Evolutionary conservation across 2,888 invertebrate genomes (phyloP), one percentile per base, ranked within the genome.

Genomic region (Schizaphis graminum): DNA sequence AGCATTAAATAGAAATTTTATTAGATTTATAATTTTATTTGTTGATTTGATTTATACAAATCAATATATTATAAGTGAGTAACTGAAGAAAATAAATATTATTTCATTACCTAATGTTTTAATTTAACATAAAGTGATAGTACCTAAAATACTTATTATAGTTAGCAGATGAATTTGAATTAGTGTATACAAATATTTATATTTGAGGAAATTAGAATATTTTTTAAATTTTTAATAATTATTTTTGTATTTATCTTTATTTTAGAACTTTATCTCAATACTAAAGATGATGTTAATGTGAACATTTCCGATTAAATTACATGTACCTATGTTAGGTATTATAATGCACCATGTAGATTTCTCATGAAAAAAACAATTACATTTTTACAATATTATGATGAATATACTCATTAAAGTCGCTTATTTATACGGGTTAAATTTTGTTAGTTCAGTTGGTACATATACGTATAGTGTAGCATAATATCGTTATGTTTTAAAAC

Each of bases 391-490:
- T 86, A 84, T 11, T 86, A 84, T 11, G 91, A 57, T 85, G 26
- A 84, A 84, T 47, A 49, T n/a, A 35, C 91, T 85, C 44, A 91
- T 91, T 86, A 57, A 56, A 86, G 21, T 86, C 47, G n/a, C n/a
- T 91, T 91, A 91, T 91, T 57, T 91, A 56, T 91, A 53, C 44
- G 24, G 28, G 84, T 28, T 35, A 57, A n/a, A 91, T 44, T 57
- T 91, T 91, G 85, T 91, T 91, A n/a, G 91, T 91, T 86, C 91
- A 91, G 56, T 85, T 85, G 85, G 44, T 24, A 47, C 47, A 85
- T 47, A 13, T 44, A 21, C 16, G 86, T 44, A 85, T 57, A 44
- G 47, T n/a, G 57, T 91, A 47, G 7, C 24, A 35, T 85, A 47
- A 35, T 85, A 47, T 86, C 21, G 41, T 91, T 53, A 84, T 84